Conservation (phyloP, 2,113 vertebrate species). For the Anhinga anhinga region DNA sequence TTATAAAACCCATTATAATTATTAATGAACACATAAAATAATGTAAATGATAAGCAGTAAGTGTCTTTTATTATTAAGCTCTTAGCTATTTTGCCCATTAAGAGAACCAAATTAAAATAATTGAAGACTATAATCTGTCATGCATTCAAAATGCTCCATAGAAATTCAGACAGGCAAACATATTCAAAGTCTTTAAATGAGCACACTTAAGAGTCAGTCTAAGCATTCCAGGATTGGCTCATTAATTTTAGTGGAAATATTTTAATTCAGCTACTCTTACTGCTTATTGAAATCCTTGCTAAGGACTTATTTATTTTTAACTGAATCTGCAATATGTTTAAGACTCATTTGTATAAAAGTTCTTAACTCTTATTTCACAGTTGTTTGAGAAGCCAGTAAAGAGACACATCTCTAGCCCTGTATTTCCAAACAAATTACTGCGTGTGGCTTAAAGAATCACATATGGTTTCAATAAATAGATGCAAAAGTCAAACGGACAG, state of each 20-base stretch:
- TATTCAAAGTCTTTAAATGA: slow-evolving; percentile 48
- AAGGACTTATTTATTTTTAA: slow-evolving; percentile 54
- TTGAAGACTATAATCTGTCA: slow-evolving; percentile 55
- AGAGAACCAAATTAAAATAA: slow-evolving; percentile 60
- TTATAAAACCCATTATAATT: slow-evolving; percentile 54
- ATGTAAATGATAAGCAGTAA: slow-evolving; percentile 24
- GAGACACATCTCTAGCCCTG: not conserved
- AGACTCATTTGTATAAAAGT: slow-evolving; percentile 16
- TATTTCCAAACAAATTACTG: slow-evolving; percentile 33
- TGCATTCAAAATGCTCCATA: slow-evolving; percentile 52
- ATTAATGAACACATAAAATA: slow-evolving; percentile 40
- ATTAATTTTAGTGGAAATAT: slow-evolving; percentile 37
- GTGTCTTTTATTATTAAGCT: slow-evolving; percentile 21
- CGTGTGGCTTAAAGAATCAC: not conserved
- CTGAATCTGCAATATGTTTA: slow-evolving; percentile 38
- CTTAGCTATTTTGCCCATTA: slow-evolving; percentile 55
- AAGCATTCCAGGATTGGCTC: slow-evolving; percentile 33
- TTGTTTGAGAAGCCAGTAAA: slow-evolving; percentile 10
- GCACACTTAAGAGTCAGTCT: slow-evolving; percentile 45
- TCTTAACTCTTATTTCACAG: not conserved
- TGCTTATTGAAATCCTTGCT: slow-evolving; percentile 22
- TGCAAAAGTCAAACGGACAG: not conserved
- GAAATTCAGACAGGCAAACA: slow-evolving; percentile 53
- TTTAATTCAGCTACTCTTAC: slow-evolving; percentile 18
- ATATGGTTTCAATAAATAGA: slow-evolving; percentile 11